Percentiles rank a stretch among this genome's conserved stretches.
Evolutionary conservation across 2,888 invertebrate genomes (phyloP).

Genomic region (Troglohyphantes excavatus): DNA sequence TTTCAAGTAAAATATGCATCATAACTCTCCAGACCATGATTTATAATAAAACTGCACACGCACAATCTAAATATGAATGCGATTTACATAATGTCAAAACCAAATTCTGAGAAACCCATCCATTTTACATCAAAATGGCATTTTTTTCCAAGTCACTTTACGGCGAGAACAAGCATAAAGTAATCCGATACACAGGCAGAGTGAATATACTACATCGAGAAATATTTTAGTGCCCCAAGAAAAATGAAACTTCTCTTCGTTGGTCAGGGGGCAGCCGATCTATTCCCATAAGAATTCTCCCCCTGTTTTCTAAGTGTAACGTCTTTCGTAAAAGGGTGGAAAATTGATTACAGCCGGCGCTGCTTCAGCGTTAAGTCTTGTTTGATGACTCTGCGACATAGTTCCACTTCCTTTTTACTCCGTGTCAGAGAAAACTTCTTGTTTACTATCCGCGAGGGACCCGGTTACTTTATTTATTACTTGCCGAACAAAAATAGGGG

Average conservation of each 20-base stretch:
- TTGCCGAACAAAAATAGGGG: neutral
- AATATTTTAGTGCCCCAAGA: neutral
- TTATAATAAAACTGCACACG: neutral
- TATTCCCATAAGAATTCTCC: conserved; percentile 9
- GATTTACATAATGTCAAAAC: neutral
- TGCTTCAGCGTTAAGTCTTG: conserved; percentile 49
- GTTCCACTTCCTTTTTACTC: neutral
- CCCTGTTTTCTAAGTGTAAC: neutral
- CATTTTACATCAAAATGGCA: neutral
- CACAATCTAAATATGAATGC: neutral
- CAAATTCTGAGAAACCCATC: neutral
- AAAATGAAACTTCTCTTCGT: conserved; percentile 33
- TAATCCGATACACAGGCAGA: neutral
- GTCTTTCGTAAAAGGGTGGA: conserved; percentile 22
- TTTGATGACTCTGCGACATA: conserved; percentile 36
- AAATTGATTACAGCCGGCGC: conserved; percentile 40
- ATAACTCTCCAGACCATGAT: neutral
- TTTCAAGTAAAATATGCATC: neutral
- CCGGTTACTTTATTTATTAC: neutral
- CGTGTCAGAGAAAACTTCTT: neutral
- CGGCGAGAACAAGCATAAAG: neutral
- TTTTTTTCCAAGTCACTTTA: neutral
- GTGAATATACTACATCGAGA: neutral
- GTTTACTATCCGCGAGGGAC: conserved; percentile 39
- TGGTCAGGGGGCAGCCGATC: conserved; percentile 27